These are phyloP conservation scores for Esox niger DNA, from an alignment of 2,113 vertebrate genomes.

Conservation along the genomic window DNA sequence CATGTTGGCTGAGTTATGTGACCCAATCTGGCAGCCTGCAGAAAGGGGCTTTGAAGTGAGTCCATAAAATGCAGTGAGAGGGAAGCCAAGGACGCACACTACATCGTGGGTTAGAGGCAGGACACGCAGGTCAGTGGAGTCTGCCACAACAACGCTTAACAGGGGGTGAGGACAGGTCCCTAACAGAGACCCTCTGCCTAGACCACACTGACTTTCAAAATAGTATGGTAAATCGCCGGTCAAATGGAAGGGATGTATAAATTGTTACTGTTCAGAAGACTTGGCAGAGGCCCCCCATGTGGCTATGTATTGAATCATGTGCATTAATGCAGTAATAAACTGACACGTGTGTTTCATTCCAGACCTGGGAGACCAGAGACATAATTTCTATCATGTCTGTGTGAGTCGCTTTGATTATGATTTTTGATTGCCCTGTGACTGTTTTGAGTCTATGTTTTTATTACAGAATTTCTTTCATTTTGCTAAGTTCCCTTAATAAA, in stretches of 20 bases:
- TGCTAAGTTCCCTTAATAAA: neutral
- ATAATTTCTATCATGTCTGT: too few species aligned
- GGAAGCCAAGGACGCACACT: conserved; percentile 44
- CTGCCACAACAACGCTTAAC: conserved; percentile 5
- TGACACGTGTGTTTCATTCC: neutral
- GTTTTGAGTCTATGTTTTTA: neutral
- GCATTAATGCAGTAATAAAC: neutral
- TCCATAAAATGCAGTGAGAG: conserved; percentile 46
- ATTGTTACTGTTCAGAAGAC: neutral
- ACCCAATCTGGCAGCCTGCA: conserved; percentile 46
- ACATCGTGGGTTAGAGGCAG: conserved; percentile 44
- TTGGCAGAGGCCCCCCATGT: neutral
- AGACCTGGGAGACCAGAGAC: neutral
- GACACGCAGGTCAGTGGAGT: conserved; percentile 38
- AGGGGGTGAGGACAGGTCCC: conserved; percentile 9
- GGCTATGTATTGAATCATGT: neutral
- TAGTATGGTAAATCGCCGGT: neutral
- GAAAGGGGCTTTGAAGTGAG: conserved; percentile 61
- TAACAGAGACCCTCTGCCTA: neutral
- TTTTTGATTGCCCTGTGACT: too few species aligned
- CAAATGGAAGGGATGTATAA: neutral
- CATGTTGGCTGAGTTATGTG: conserved; percentile 66
- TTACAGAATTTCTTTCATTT: conserved; percentile 1
- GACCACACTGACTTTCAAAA: neutral
- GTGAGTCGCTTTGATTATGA: too few species aligned